Conservation (phyloP, 2,113 vertebrate genomes). For the Sterrhoptilus dennistouni region DNA sequence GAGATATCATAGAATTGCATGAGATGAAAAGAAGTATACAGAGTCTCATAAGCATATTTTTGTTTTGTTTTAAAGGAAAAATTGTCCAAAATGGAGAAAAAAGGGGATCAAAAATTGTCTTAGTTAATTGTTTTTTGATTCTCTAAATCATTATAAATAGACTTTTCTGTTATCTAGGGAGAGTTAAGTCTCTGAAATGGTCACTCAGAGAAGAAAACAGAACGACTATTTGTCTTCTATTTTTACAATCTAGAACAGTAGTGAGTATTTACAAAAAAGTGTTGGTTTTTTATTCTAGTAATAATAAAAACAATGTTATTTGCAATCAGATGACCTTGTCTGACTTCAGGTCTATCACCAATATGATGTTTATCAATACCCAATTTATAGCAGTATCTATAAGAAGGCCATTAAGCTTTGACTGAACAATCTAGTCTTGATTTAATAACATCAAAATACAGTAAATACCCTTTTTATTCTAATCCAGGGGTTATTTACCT, state of each 20-base stretch:
- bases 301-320: neutral
- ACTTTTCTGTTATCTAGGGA: neutral
- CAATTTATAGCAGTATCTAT: neutral
- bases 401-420: neutral
- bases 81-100: neutral
- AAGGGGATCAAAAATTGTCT: neutral
- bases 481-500: neutral
- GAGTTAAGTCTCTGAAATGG: neutral
- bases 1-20: neutral
- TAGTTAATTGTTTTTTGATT: neutral
- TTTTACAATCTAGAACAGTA: neutral
- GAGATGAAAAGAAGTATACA: neutral
- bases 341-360: neutral
- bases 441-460: neutral
- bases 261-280: neutral
- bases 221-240: neutral
- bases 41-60: neutral
- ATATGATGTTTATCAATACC: neutral
- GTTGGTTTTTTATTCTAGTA: neutral
- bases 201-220: neutral
- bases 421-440: neutral
- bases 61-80: neutral
- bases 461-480: neutral
- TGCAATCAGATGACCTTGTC: neutral
- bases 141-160: neutral